Evolutionary conservation across 2,113 vertebrate species (phyloP).

Genomic region (Actinemys pallida): DNA sequence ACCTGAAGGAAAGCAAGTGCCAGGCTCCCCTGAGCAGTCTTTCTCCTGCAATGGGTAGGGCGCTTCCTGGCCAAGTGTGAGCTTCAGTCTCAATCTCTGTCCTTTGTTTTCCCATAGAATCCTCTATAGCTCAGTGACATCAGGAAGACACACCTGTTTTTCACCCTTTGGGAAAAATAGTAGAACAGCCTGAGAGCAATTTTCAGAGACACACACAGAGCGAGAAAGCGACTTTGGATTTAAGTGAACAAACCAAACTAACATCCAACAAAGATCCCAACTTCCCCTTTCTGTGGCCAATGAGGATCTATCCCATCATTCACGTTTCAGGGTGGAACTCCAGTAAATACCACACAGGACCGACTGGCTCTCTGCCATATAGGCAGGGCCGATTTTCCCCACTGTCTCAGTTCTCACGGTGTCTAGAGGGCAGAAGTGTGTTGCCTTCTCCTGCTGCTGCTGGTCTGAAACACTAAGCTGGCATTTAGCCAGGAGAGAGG

Average conservation of each 20-base stretch:
- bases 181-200: not conserved
- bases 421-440: constrained; percentile 30
- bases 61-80: not conserved
- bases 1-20: constrained; percentile 28
- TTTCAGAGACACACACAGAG: accelerated
- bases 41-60: constrained; percentile 7
- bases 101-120: constrained; percentile 7
- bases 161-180: not conserved
- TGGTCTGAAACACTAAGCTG: constrained; percentile 22
- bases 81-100: constrained; percentile 2
- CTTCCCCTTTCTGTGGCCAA: constrained; percentile 64
- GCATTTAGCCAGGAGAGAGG: constrained; percentile 60
- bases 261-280: constrained; percentile 56
- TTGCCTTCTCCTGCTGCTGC: not conserved
- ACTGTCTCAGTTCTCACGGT: not conserved
- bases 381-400: constrained; percentile 51
- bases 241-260: constrained; percentile 59
- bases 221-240: constrained; percentile 11
- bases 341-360: constrained; percentile 20
- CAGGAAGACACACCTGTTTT: constrained; percentile 44
- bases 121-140: not conserved
- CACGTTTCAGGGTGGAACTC: constrained; percentile 50
- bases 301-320: constrained; percentile 53
- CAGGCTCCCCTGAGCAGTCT: not conserved
- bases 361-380: constrained; percentile 10